These are phyloP conservation scores for Pristionchus entomophagus DNA, from an alignment of 2,888 invertebrate genomes.

Conservation along the genomic window DNA sequence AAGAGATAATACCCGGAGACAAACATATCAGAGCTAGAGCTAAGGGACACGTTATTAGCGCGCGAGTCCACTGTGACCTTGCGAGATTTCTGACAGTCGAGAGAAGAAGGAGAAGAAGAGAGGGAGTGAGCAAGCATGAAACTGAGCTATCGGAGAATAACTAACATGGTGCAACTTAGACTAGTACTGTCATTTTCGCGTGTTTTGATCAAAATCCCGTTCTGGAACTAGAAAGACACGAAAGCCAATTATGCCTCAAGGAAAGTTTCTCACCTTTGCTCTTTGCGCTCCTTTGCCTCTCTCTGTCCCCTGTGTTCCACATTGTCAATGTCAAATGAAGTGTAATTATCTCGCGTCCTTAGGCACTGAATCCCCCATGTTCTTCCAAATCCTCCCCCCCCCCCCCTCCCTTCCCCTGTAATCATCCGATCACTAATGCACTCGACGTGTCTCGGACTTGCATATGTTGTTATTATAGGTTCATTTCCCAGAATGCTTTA, in stretches of 20 bases:
- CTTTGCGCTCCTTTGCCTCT: neutral
- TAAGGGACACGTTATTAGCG: slow-evolving; percentile 1
- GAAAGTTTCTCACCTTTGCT: slow-evolving; percentile 33
- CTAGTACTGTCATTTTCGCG: too few species aligned
- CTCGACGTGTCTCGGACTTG: too few species aligned
- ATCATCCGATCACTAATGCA: too few species aligned
- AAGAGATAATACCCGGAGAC: neutral
- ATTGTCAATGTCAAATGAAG: slow-evolving; percentile 41
- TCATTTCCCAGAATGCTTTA: too few species aligned
- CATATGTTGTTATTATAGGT: too few species aligned
- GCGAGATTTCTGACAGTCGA: slow-evolving; percentile 27
- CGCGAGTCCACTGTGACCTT: slow-evolving; percentile 8
- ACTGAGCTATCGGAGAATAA: neutral
- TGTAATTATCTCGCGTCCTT: neutral
- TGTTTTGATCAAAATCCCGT: too few species aligned
- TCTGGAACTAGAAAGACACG: too few species aligned
- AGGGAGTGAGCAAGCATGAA: neutral
- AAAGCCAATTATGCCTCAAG: neutral
- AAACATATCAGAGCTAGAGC: neutral
- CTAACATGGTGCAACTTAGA: neutral
- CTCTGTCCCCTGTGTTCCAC: slow-evolving; percentile 15
- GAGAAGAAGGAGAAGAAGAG: neutral
- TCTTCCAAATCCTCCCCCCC: too few species aligned
- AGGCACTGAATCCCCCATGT: neutral
- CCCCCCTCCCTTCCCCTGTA: too few species aligned